phyloP scores from a whole-genome alignment of 2,888 invertebrate genomes.

The Tetanocera ferruginea region DNA sequence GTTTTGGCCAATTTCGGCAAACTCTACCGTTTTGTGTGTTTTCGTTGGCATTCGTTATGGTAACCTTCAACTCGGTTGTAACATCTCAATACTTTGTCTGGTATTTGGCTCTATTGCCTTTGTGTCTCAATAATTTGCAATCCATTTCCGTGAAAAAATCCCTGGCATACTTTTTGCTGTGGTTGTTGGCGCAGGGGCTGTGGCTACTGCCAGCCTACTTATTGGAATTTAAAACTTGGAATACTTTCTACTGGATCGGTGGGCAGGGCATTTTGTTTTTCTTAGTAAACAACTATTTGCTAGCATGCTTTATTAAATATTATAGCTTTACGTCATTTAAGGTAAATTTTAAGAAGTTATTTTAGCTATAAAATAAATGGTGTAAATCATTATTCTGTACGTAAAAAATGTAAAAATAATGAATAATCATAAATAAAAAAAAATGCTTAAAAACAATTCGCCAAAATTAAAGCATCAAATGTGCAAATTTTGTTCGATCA shows the following conservation, averaged over 20 bases:
- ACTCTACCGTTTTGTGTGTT: constrained; percentile 90
- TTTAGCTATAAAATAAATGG: too few species aligned
- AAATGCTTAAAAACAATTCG: too few species aligned
- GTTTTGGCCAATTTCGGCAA: constrained; percentile 76
- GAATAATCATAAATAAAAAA: too few species aligned
- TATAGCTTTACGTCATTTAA: constrained; percentile 63
- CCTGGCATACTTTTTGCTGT: constrained; percentile 72
- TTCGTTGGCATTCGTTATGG: constrained; percentile 86
- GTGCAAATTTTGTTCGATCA: too few species aligned
- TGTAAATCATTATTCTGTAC: too few species aligned
- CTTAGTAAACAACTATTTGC: constrained; percentile 80
- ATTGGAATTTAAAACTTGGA: constrained; percentile 88
- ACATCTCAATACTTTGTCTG: constrained; percentile 98
- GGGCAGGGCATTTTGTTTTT: constrained; percentile 87
- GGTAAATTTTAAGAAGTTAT: constrained; percentile 54
- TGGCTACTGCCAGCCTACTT: constrained; percentile 95
- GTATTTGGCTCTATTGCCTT: constrained; percentile 91
- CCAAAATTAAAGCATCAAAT: too few species aligned
- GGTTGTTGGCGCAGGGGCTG: constrained; percentile 81
- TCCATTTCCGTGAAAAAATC: constrained; percentile 72
- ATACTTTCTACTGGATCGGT: constrained; percentile 90
- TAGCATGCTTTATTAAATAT: constrained; percentile 71
- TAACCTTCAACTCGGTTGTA: constrained; percentile 94
- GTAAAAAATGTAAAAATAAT: too few species aligned
- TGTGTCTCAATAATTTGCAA: constrained; percentile 80